These are phyloP conservation scores for Drosophila varians DNA, from an alignment of 1,140 invertebrate genomes.

Conservation along the genomic window DNA sequence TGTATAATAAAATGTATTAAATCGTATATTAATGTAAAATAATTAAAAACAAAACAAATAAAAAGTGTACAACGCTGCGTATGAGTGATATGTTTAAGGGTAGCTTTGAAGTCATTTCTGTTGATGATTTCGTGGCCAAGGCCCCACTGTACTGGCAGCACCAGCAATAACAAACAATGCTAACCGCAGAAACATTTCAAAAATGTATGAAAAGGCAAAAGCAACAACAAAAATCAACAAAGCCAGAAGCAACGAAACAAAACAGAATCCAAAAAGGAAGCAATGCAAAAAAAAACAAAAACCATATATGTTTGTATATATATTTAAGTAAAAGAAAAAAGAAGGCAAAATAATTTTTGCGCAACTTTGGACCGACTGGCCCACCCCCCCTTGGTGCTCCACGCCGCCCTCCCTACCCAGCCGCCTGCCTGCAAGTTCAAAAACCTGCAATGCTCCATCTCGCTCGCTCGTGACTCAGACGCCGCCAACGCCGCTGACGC, in stretches of 20 bases:
- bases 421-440: constrained; percentile 65
- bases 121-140: too few relatives aligned
- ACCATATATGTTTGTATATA: constrained; percentile 6
- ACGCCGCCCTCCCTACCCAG: constrained; percentile 11
- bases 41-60: too few relatives aligned
- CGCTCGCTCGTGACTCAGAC: constrained; percentile 41
- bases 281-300: constrained; percentile 27
- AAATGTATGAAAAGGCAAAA: constrained; percentile 42
- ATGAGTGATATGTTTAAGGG: not conserved
- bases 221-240: constrained; percentile 30
- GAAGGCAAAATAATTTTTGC: constrained; percentile 54
- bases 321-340: constrained; percentile 14
- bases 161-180: constrained; percentile 6
- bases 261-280: constrained; percentile 40
- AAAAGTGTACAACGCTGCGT: not conserved
- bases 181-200: constrained; percentile 62
- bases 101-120: too few relatives aligned
- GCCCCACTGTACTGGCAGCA: constrained; percentile 8
- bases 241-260: constrained; percentile 28
- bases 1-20: too few relatives aligned
- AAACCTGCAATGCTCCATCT: constrained; percentile 56
- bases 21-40: too few relatives aligned
- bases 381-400: too few relatives aligned
- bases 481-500: constrained; percentile 4
- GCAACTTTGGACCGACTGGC: too few relatives aligned